phyloP scores from a whole-genome alignment of 30 jellyfish, hydroid and myxozoan genomes.

The Catostylus mosaicus region DNA sequence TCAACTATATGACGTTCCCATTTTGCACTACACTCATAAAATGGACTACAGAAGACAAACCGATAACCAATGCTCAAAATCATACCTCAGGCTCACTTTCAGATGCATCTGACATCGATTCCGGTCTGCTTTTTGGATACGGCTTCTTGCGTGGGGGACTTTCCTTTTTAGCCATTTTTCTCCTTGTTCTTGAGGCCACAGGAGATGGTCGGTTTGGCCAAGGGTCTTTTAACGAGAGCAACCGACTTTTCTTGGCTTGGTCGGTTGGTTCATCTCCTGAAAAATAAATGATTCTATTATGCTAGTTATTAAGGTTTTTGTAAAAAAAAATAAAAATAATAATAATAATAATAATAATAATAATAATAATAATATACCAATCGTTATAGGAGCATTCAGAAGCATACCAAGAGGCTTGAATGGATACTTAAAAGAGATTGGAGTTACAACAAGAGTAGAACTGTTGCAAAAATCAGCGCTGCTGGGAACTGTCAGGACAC shows the following conservation, averaged over 20 bases:
- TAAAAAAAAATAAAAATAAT: neutral
- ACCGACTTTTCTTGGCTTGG: constrained; percentile 25
- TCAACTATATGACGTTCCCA: too few species aligned
- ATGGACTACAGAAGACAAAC: neutral
- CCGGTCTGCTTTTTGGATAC: constrained; percentile 56
- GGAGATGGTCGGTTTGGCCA: constrained; percentile 39
- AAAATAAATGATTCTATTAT: neutral
- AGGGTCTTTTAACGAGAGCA: neutral
- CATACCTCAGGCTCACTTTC: constrained; percentile 57
- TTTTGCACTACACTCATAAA: too few species aligned
- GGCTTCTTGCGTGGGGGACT: constrained; percentile 56
- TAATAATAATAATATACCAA: too few species aligned
- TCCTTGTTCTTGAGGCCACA: constrained; percentile 48
- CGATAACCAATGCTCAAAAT: neutral
- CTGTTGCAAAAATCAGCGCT: too few species aligned
- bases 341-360: too few species aligned
- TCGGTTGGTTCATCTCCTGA: constrained; percentile 7
- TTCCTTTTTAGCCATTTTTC: constrained; percentile 36
- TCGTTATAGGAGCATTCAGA: too few species aligned
- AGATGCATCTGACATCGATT: constrained; percentile 33
- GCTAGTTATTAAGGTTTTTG: neutral
- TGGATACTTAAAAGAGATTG: too few species aligned
- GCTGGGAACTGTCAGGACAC: too few species aligned
- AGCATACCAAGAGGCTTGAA: too few species aligned
- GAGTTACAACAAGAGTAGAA: too few species aligned